Conservation (phyloP, 2,113 vertebrate species). For the Psilopogon haemacephalus region DNA sequence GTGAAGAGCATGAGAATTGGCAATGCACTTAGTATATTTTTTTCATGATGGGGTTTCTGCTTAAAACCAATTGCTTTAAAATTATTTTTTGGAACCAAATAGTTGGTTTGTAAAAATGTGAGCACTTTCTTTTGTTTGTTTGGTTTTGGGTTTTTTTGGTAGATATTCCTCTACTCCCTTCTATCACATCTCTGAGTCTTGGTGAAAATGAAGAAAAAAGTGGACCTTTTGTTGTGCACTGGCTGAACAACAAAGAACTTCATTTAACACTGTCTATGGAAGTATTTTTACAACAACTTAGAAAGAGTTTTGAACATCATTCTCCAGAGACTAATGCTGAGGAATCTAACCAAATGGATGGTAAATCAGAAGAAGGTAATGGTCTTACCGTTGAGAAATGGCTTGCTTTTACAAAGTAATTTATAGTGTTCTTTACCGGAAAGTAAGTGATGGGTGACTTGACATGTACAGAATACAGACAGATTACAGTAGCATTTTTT, state of each 20-base stretch:
- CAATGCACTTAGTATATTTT: neutral
- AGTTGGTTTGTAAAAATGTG: neutral
- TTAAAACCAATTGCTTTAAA: neutral
- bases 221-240: slow-evolving; percentile 93
- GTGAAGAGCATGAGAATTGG: neutral
- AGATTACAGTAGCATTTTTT: neutral
- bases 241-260: slow-evolving; percentile 98
- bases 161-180: slow-evolving; percentile 98
- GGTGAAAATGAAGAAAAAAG: slow-evolving; percentile 87
- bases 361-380: slow-evolving; percentile 84
- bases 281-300: slow-evolving; percentile 92
- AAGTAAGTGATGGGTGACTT: neutral
- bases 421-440: neutral
- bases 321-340: slow-evolving; percentile 76
- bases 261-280: slow-evolving; percentile 95
- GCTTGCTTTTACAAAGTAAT: neutral
- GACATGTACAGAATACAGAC: neutral
- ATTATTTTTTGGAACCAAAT: neutral
- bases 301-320: slow-evolving; percentile 84
- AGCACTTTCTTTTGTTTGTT: neutral
- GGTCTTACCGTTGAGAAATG: neutral
- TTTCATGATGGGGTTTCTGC: neutral
- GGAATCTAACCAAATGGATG: slow-evolving; percentile 70
- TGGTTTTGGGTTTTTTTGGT: neutral
- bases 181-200: slow-evolving; percentile 90